These are phyloP conservation scores for Hydraecia micacea DNA, from an alignment of 2,888 invertebrate species.

Conservation along the genomic window DNA sequence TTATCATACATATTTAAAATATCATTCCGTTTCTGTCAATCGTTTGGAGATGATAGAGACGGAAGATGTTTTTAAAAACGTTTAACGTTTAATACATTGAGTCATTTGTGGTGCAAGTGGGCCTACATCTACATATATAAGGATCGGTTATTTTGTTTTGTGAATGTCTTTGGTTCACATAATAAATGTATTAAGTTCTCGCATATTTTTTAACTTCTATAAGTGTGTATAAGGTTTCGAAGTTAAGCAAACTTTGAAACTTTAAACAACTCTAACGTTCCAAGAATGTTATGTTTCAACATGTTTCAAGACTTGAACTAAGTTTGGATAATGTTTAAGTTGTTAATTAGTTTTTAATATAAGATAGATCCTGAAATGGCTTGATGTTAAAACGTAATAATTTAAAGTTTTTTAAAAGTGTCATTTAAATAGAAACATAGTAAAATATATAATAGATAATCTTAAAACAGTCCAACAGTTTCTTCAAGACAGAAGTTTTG, in stretches of 20 bases:
- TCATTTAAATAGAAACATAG: not conserved
- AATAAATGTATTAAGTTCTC: conserved; percentile 35
- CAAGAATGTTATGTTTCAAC: conserved; percentile 43
- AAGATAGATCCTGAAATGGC: no score
- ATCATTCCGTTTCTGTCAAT: not conserved
- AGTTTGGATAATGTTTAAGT: conserved; percentile 29
- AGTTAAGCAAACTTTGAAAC: conserved; percentile 10
- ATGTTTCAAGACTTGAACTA: conserved; percentile 37
- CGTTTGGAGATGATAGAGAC: not conserved
- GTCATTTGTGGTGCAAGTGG: not conserved
- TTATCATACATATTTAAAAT: not conserved
- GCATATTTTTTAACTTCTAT: conserved; percentile 29
- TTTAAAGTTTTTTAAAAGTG: no score
- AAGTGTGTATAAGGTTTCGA: conserved; percentile 1
- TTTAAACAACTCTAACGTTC: conserved; percentile 15
- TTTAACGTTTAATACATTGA: not conserved
- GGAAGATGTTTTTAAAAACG: no score
- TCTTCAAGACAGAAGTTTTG: not conserved
- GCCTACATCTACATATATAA: not conserved
- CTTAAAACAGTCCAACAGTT: not conserved
- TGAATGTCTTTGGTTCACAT: not conserved
- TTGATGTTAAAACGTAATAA: not conserved
- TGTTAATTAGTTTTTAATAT: conserved; percentile 20
- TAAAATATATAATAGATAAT: not conserved
- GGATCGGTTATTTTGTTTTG: not conserved